Evolutionary conservation across 1,140 invertebrate genomes (phyloP), one percentile per base, ranked within the genome.

Genomic region (Leptopilina clavipes): DNA sequence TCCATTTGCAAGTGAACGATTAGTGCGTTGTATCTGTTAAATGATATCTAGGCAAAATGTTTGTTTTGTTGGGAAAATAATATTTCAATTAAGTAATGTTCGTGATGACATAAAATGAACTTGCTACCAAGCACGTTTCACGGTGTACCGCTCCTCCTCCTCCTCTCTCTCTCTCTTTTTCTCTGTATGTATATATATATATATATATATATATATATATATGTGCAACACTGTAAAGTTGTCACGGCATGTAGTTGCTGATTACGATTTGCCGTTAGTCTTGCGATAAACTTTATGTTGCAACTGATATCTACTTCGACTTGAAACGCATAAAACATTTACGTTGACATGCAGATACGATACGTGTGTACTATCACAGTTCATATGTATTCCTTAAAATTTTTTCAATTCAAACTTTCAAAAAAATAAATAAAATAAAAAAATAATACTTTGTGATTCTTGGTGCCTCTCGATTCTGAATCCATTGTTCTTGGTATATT

Each of bases 181-280:
- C n/a, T n/a, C n/a, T n/a, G n/a, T n/a, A n/a, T n/a, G n/a, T n/a
- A n/a, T n/a, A n/a, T 31, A 31, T 2, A 31, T 5, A 31, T 5
- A 31, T 31, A 1, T 31, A 31, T 31, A 31, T 5, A 31, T 5
- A 40, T 9, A 40, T 9, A 40, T 40, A 40, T 40, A n/a, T 65
- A n/a, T 72, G n/a, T 65, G 59, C 22, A 65, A 65, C 59, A n/a
- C 59, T 65, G 59, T 65, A 65, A 65, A 65, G 59, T 65, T 65
- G 59, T 65, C 65, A 45, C 77, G 79, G 80, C 81, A 85, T 84
- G 84, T 79, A 79, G 75, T 78, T 81, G 79, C 79, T 83, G 86
- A 88, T 88, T 88, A 88, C 84, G 84, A 81, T 88, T 83, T 84
- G 85, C 86, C 86, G 86, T 88, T 88, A 85, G 86, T 85, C 86